These are phyloP conservation scores for Montipora sp. DNA, from an alignment of 64 coral and sea anemone species.

Conservation along the genomic window DNA sequence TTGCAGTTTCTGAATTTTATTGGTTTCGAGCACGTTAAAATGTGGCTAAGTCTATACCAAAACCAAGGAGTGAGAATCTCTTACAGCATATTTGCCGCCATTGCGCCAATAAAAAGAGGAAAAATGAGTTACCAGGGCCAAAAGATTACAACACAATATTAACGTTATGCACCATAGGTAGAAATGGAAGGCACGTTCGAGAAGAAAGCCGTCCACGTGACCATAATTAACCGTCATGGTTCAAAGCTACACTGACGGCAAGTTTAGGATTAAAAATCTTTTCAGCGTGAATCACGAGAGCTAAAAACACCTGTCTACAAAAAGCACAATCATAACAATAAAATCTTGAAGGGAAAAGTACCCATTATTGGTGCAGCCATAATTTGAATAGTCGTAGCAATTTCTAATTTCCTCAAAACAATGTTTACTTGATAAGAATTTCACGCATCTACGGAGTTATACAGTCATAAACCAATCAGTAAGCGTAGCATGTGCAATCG, in stretches of 20 bases:
- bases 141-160: not conserved
- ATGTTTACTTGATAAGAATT: not conserved
- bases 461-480: no score
- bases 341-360: not conserved
- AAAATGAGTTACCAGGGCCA: not conserved
- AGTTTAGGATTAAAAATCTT: no score
- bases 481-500: no score
- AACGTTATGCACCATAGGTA: not conserved
- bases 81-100: not conserved
- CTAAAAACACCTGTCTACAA: not conserved
- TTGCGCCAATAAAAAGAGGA: not conserved
- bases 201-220: not conserved
- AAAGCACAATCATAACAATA: not conserved
- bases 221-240: not conserved
- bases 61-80: not conserved
- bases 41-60: no score
- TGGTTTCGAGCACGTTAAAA: no score
- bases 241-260: no score
- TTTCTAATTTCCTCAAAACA: not conserved
- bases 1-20: no score
- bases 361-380: no score
- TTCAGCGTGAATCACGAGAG: no score
- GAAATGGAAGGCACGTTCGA: not conserved
- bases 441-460: no score
- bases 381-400: no score